Evolutionary conservation across 2,113 vertebrate genomes (phyloP), one percentile per base, ranked within the genome.

Genomic region (Xyrauchen texanus): DNA sequence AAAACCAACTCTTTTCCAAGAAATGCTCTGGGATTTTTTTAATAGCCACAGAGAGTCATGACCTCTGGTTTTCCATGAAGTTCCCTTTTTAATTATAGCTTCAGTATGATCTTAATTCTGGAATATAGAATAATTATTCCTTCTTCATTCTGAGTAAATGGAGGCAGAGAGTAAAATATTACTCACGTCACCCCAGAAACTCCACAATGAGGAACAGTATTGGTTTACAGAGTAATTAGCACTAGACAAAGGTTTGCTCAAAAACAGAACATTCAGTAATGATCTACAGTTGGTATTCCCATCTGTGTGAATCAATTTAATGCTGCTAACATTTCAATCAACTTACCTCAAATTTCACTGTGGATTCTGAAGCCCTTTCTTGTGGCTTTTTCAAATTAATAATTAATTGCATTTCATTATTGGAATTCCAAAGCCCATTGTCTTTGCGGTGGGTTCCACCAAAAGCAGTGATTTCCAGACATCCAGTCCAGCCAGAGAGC

Each of bases 381-480:
- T 58, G 69, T 15, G 66, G 46, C n/a, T 66, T 7, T 58, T 78
- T 62, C n/a, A 11, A 68, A 47, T 55, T 55, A 79, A 75, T 58
- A 21, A 65, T 55, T 64, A 52, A 57, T 67, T 34, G 21, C 53
- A 21, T 68, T 34, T 16, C 63, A 61, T 61, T 9, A 51, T 8
- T 62, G 10, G 60, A 47, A 69, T 70, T 70, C 61, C 60, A 52
- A 65, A 34, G 7, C 21, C 52, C 21, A 45, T 68, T 76, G 67
- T 68, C 55, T 66, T 34, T 49, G 13, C 16, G 7, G 60, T 12
- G 16, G 9, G 15, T 47, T 58, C 57, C 55, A 15, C 49, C 68
- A 15, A 65, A n/a, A 68, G 80, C 85, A 71, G 16, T 49, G 79
- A 87, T 86, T 90, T 86, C 81, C 75, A 42, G 79, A 34, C 67